Percentiles rank a stretch among this genome's conserved stretches.
These are phyloP conservation scores for Propithecus deckenii DNA, from an alignment of 2,797 vertebrate species.

Conservation along the genomic window DNA sequence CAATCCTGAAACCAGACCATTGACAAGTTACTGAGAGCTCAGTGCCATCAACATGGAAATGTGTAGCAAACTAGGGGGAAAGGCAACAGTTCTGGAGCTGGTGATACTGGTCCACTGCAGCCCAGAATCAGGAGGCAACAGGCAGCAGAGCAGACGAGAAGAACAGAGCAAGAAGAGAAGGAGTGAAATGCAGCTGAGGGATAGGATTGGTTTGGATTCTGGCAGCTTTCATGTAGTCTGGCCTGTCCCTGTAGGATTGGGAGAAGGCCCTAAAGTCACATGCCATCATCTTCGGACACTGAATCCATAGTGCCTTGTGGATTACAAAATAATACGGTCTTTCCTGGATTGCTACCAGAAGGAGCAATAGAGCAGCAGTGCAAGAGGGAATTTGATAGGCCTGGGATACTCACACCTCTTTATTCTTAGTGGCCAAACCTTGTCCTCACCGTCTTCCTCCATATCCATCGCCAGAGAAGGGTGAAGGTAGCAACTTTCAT, in stretches of 20 bases:
- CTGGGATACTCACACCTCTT: not conserved
- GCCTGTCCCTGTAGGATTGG: not conserved
- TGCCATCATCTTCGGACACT: not conserved
- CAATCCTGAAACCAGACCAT: not conserved
- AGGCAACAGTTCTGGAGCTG: not conserved
- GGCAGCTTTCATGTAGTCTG: not conserved
- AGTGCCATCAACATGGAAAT: not conserved
- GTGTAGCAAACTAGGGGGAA: not conserved
- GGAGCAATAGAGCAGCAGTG: not conserved
- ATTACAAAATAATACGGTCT: not conserved
- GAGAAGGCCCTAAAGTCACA: not conserved
- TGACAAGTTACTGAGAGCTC: not conserved
- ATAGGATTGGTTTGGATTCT: not conserved
- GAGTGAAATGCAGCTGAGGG: not conserved
- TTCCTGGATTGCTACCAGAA: not conserved
- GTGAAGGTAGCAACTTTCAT: not conserved
- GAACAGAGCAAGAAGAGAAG: not conserved
- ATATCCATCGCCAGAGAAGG: not conserved
- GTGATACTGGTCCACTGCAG: not conserved
- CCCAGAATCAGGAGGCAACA: not conserved
- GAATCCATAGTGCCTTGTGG: not conserved
- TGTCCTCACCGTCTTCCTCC: not conserved
- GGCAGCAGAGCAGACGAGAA: not conserved
- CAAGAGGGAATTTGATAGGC: not conserved
- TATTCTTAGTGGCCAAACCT: not conserved